These are phyloP conservation scores for Drosophila flavopinicola DNA, from an alignment of 2,888 invertebrate genomes.

Conservation along the genomic window DNA sequence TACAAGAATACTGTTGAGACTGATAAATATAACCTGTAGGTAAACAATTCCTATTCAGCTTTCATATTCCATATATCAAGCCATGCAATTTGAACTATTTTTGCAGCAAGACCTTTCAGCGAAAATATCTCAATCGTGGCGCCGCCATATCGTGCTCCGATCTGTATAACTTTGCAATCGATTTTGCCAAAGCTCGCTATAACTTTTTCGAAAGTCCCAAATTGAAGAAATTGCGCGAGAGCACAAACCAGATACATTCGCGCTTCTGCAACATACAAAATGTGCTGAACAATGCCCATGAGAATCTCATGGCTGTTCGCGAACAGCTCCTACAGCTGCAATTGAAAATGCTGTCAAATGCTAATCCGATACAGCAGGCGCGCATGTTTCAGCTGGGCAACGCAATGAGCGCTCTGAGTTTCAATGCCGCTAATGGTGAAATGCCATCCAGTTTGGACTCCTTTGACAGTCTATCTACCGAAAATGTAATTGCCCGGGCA, in stretches of 20 bases:
- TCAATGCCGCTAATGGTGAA: neutral
- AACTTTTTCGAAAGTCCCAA: neutral
- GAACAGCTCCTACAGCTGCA: slow-evolving; percentile 33
- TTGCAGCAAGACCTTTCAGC: slow-evolving; percentile 31
- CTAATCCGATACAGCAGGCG: neutral
- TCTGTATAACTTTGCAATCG: neutral
- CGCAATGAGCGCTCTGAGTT: slow-evolving; percentile 35
- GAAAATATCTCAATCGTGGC: slow-evolving; percentile 9
- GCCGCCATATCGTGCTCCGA: neutral
- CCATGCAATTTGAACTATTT: neutral
- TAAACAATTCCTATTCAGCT: neutral
- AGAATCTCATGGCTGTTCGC: slow-evolving; percentile 21
- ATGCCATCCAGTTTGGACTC: neutral
- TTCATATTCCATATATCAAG: too few relatives aligned
- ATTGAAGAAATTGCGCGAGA: slow-evolving; percentile 20
- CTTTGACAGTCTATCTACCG: slow-evolving; percentile 39
- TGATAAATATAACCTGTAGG: slow-evolving; percentile 56
- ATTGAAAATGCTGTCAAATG: slow-evolving; percentile 34
- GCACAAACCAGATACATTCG: slow-evolving; percentile 30
- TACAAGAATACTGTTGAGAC: neutral
- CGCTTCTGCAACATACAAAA: slow-evolving; percentile 34
- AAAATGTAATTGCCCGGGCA: slow-evolving; percentile 36
- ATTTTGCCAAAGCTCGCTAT: slow-evolving; percentile 12
- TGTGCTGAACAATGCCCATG: slow-evolving; percentile 1
- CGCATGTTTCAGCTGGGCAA: slow-evolving; percentile 24